These are phyloP conservation scores for Tachina lurida DNA, from an alignment of 2,888 invertebrate genomes.

Conservation along the genomic window DNA sequence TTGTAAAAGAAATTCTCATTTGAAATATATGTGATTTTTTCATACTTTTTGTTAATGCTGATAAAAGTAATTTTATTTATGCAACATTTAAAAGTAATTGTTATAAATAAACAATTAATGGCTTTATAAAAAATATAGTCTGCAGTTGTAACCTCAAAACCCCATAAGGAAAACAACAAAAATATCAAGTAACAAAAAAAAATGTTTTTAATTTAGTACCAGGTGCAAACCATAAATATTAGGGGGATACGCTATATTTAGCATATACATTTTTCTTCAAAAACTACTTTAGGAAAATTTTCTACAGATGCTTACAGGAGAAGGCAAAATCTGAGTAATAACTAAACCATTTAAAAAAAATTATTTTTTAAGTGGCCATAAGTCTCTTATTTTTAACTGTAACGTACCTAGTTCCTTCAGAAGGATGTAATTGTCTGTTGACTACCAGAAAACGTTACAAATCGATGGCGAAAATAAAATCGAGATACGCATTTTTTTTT, in stretches of 20 bases:
- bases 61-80: slow-evolving; percentile 4
- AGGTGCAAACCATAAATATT: slow-evolving; percentile 27
- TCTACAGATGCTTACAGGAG: too few relatives aligned
- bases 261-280: too few relatives aligned
- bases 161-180: slow-evolving; percentile 19
- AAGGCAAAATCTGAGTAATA: too few relatives aligned
- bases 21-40: background rate
- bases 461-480: too few relatives aligned
- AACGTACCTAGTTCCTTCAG: too few relatives aligned
- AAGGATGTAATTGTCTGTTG: too few relatives aligned
- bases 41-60: background rate
- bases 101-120: slow-evolving; percentile 39
- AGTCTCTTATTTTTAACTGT: too few relatives aligned
- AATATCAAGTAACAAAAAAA: slow-evolving; percentile 36
- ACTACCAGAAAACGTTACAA: background rate
- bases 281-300: too few relatives aligned
- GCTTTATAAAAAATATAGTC: slow-evolving; percentile 28
- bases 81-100: background rate
- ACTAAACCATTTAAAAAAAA: too few relatives aligned
- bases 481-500: background rate
- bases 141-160: slow-evolving; percentile 29
- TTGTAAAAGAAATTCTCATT: too few relatives aligned
- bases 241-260: background rate
- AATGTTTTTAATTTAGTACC: slow-evolving; percentile 10
- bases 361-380: too few relatives aligned